These are phyloP conservation scores for Hemithea aestivaria DNA, from an alignment of 2,888 invertebrate species.

Conservation along the genomic window DNA sequence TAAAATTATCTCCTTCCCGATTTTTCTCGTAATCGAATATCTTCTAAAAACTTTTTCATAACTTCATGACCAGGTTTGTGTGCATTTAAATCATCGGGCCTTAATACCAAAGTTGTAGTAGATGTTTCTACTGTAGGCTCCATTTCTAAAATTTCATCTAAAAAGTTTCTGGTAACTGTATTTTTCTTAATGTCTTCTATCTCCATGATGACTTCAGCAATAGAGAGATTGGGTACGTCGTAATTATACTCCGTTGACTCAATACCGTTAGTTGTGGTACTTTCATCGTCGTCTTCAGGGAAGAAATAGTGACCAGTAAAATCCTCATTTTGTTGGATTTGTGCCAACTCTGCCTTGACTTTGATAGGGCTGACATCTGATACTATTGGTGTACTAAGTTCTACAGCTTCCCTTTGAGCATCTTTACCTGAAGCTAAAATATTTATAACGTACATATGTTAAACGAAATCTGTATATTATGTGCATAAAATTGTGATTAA, in stretches of 20 bases:
- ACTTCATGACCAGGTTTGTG: conserved; percentile 43
- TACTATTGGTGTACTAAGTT: conserved; percentile 28
- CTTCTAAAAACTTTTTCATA: conserved; percentile 51
- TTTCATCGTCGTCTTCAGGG: conserved; percentile 58
- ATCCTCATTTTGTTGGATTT: conserved; percentile 50
- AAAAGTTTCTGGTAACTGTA: conserved; percentile 56
- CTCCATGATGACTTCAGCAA: conserved; percentile 57
- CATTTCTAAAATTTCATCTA: conserved; percentile 65
- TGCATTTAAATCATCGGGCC: conserved; percentile 40
- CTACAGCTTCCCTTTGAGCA: conserved; percentile 29
- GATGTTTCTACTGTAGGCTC: conserved; percentile 50
- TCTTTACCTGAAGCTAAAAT: conserved; percentile 40
- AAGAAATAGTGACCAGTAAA: conserved; percentile 71
- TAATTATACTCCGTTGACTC: conserved; percentile 56
- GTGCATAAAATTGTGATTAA: background rate
- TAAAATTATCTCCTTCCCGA: no score
- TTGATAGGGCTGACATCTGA: conserved; percentile 48
- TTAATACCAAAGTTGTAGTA: conserved; percentile 32
- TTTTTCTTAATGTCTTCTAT: conserved; percentile 58
- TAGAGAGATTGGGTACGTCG: conserved; percentile 43
- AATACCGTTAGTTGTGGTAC: conserved; percentile 39
- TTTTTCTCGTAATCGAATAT: conserved; percentile 24
- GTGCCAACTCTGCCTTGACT: conserved; percentile 60
- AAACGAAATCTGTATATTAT: no score
- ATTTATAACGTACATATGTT: background rate